Evolutionary conservation across 2,888 invertebrate species (phyloP).

Genomic region (Habrosyne pyritoides): DNA sequence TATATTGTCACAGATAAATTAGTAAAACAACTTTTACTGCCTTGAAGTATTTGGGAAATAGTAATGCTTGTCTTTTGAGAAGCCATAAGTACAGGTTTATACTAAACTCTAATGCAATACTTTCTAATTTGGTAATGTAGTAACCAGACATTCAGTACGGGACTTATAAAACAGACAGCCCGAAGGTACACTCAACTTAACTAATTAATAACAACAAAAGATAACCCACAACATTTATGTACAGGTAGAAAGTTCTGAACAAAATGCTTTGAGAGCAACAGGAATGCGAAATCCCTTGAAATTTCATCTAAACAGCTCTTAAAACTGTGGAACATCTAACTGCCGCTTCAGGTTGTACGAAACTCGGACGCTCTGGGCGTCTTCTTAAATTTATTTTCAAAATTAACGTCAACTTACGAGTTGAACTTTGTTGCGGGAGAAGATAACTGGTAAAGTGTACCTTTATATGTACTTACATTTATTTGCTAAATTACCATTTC

Average conservation of each 20-base stretch:
- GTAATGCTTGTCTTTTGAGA: neutral
- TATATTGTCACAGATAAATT: neutral
- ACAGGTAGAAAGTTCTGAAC: conserved; percentile 60
- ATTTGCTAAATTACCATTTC: neutral
- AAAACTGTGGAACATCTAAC: conserved; percentile 56
- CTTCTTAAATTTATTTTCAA: conserved; percentile 72
- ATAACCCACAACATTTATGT: conserved; percentile 52
- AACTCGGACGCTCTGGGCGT: conserved; percentile 61
- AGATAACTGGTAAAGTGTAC: conserved; percentile 36
- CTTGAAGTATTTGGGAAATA: neutral
- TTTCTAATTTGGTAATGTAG: too few relatives aligned
- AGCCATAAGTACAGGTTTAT: too few relatives aligned
- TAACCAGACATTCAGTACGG: neutral
- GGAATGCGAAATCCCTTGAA: conserved; percentile 68
- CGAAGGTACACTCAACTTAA: conserved; percentile 22
- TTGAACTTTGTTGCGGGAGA: conserved; percentile 35
- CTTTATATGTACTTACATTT: conserved; percentile 3
- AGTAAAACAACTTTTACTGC: neutral
- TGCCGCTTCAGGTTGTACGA: conserved; percentile 56
- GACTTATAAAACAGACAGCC: neutral
- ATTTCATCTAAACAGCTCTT: conserved; percentile 69
- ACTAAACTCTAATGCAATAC: too few relatives aligned
- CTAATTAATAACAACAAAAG: conserved; percentile 44
- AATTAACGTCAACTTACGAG: conserved; percentile 57
- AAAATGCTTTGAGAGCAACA: conserved; percentile 50